Conservation (phyloP, 2,888 invertebrate species). For the Ypsolopha sequella region DNA sequence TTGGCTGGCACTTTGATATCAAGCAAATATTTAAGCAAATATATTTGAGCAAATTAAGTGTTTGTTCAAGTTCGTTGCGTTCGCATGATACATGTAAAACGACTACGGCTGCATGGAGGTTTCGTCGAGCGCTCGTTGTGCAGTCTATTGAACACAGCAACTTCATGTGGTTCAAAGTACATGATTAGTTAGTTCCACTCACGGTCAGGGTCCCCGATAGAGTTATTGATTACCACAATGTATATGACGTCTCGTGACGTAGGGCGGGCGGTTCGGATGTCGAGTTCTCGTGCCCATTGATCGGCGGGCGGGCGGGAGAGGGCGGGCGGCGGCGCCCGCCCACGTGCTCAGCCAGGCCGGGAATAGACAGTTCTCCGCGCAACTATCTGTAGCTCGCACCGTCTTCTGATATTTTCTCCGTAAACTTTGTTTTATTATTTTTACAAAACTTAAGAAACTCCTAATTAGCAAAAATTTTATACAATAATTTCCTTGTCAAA, state of each 20-base stretch:
- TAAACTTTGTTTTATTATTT: background rate
- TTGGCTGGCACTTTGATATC: too few relatives aligned
- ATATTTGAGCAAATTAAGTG: too few relatives aligned
- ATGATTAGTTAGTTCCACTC: background rate
- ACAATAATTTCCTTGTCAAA: too few relatives aligned
- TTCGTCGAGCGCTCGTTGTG: too few relatives aligned
- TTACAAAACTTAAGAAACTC: background rate
- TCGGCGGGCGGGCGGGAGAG: conserved; percentile 46
- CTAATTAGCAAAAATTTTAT: too few relatives aligned
- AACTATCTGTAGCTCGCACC: conserved; percentile 33
- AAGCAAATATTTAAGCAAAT: too few relatives aligned
- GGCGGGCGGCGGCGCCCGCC: conserved; percentile 25
- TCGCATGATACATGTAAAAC: too few relatives aligned
- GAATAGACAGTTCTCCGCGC: conserved; percentile 63
- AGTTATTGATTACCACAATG: background rate
- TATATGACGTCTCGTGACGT: conserved; percentile 4
- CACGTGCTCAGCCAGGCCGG: conserved; percentile 58
- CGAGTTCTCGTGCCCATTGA: conserved; percentile 56
- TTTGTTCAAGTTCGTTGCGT: too few relatives aligned
- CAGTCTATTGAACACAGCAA: too few relatives aligned
- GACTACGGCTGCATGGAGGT: too few relatives aligned
- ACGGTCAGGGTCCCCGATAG: background rate
- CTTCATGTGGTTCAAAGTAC: too few relatives aligned
- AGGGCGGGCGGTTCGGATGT: conserved; percentile 20
- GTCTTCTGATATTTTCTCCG: background rate